Conservation (phyloP, 2,113 vertebrate species). For the Mormyrus lacerda region DNA sequence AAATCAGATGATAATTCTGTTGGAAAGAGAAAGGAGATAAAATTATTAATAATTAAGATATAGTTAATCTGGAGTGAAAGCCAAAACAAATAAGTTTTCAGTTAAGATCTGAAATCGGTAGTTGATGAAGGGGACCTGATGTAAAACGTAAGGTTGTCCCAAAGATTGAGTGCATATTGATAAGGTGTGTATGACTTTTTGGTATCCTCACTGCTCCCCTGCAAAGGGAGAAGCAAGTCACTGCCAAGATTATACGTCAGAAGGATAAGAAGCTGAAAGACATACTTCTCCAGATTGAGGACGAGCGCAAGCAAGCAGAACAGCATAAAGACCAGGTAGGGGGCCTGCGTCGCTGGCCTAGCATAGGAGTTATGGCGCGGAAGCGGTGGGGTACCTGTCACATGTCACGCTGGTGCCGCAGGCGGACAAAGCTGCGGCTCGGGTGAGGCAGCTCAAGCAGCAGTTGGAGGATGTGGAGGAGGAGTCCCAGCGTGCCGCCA, state of each 20-base stretch:
- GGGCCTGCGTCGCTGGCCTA: not conserved
- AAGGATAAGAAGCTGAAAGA: slow-evolving; percentile 95
- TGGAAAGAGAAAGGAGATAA: not conserved
- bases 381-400: not conserved
- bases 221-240: slow-evolving; percentile 74
- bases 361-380: not conserved
- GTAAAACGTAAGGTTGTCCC: not conserved
- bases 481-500: slow-evolving; percentile 78
- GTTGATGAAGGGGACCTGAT: not conserved
- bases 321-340: slow-evolving; percentile 89
- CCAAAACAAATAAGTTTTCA: not conserved
- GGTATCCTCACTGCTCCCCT: not conserved
- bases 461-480: slow-evolving; percentile 78
- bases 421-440: slow-evolving; percentile 73
- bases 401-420: slow-evolving; percentile 31
- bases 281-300: slow-evolving; percentile 75
- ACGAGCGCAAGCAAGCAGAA: slow-evolving; percentile 81
- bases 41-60: not conserved
- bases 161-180: not conserved
- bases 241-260: slow-evolving; percentile 70
- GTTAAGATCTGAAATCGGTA: not conserved
- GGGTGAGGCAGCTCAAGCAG: slow-evolving; percentile 66
- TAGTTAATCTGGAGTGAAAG: not conserved
- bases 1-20: not conserved
- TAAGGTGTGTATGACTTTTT: not conserved